Conservation (phyloP, 2,113 vertebrate genomes). For the Puffinus mauretanicus region DNA sequence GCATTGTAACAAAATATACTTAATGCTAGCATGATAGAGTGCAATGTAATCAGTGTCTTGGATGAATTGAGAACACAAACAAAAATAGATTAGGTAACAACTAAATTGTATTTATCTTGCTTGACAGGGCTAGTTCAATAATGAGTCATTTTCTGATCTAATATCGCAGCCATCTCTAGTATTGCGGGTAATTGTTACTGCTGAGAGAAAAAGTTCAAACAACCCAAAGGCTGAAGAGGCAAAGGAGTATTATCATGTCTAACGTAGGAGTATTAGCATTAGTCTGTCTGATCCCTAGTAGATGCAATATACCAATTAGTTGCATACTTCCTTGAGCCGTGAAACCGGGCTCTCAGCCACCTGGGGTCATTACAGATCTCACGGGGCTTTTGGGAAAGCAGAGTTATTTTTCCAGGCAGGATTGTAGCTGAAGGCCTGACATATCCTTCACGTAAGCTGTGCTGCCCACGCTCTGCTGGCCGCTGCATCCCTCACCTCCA, state of each 20-base stretch:
- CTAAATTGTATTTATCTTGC: constrained; percentile 33
- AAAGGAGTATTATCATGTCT: not conserved
- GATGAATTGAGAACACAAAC: constrained; percentile 54
- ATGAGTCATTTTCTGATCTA: constrained; percentile 50
- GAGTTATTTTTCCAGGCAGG: not conserved
- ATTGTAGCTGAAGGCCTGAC: not conserved
- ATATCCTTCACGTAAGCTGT: not conserved
- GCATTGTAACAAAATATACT: not conserved
- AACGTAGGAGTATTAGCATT: not conserved
- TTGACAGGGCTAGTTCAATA: not conserved
- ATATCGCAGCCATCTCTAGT: not conserved
- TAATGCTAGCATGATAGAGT: constrained; percentile 2
- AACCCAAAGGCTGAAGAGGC: not conserved
- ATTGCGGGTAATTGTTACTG: not conserved
- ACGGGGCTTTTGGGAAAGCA: not conserved
- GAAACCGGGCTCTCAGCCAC: not conserved
- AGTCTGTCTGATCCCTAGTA: not conserved
- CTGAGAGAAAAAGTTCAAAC: not conserved
- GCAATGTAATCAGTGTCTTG: constrained; percentile 26
- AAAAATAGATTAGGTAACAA: constrained; percentile 62
- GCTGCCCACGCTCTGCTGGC: not conserved
- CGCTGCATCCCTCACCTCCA: not conserved
- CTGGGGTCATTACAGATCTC: not conserved
- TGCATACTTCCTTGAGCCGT: not conserved
- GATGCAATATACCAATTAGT: not conserved